These are phyloP conservation scores for Prionchulus punctatus DNA, from an alignment of 2,888 invertebrate species.

Conservation along the genomic window DNA sequence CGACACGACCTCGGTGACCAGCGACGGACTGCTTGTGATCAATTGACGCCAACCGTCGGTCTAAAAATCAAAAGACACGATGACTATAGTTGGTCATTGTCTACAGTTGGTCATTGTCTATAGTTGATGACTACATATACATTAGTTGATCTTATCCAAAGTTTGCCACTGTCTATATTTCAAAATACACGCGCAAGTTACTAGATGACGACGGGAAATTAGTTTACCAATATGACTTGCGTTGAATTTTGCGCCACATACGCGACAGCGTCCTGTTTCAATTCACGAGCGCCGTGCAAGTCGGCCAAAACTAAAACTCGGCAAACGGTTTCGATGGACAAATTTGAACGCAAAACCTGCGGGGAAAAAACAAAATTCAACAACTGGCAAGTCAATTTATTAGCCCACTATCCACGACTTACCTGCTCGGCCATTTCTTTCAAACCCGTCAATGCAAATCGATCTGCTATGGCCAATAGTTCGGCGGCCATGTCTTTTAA, in stretches of 20 bases:
- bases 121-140: too few relatives aligned
- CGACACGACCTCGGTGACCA: slow-evolving; percentile 22
- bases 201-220: not conserved
- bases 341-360: slow-evolving; percentile 20
- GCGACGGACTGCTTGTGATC: slow-evolving; percentile 17
- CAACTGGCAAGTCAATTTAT: not conserved
- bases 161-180: too few relatives aligned
- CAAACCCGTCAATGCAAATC: slow-evolving; percentile 26
- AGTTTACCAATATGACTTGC: slow-evolving; percentile 17
- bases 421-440: slow-evolving; percentile 28
- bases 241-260: slow-evolving; percentile 21
- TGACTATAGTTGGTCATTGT: too few relatives aligned
- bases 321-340: slow-evolving; percentile 23
- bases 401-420: not conserved
- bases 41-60: slow-evolving; percentile 24
- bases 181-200: not conserved
- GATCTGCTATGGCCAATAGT: slow-evolving; percentile 26
- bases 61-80: slow-evolving; percentile 17
- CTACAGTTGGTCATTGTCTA: too few relatives aligned
- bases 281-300: slow-evolving; percentile 21
- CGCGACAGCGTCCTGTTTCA: slow-evolving; percentile 24
- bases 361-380: too few relatives aligned
- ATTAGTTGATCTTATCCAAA: too few relatives aligned
- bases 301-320: slow-evolving; percentile 24
- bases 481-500: slow-evolving; percentile 22